Base-by-base conservation (phyloP, 2,888 invertebrate genomes). In the Eupelmus urozonus region DNA sequence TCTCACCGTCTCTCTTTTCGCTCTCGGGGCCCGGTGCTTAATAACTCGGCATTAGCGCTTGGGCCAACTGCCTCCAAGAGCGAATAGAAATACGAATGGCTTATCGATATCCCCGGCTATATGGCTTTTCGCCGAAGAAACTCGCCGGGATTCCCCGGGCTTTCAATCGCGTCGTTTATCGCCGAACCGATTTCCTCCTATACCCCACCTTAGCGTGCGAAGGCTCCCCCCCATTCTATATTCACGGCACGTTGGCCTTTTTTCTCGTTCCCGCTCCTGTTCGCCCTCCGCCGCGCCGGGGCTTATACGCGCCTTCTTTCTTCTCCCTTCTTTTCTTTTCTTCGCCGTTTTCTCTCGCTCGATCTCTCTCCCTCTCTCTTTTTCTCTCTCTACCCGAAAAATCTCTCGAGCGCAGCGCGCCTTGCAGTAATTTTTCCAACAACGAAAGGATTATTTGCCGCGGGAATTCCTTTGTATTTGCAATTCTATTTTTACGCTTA, bases 121-220 rank as follows among this genome's bases (percentile, higher is more conserved):
- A 16, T 57, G 74, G 70, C 59, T 76, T 80, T 79, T 63, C 76
- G n/a, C 57, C 79, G 76, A 45, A 45, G 45, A 80, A 76, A 80
- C 74, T 75, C 82, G 76, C 74, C 40, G n/a, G 27, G 80, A 81
- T 45, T 82, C 84, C 82, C 75, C 79, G 78, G 81, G 82, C 83
- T 85, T 84, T 85, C 85, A 85, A 86, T 86, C 85, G 85, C 81
- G 83, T 85, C 87, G 86, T 86, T 86, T 85, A 86, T 86, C 85
- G 85, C 83, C 82, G 23, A 84, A 85, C 83, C 85, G 84, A 85
- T 86, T 85, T 45, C 82, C 79, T 80, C 78, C 82, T 13, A 4
- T 16, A 4, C 45, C 16, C 45, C 45, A 2, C 45, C 9, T 34
- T 34, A 5, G 34, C 9, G n/a, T n/a, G n/a, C n/a, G n/a, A n/a